Evolutionary conservation across 1,140 invertebrate genomes (phyloP).

Genomic region (Polyergus mexicanus): DNA sequence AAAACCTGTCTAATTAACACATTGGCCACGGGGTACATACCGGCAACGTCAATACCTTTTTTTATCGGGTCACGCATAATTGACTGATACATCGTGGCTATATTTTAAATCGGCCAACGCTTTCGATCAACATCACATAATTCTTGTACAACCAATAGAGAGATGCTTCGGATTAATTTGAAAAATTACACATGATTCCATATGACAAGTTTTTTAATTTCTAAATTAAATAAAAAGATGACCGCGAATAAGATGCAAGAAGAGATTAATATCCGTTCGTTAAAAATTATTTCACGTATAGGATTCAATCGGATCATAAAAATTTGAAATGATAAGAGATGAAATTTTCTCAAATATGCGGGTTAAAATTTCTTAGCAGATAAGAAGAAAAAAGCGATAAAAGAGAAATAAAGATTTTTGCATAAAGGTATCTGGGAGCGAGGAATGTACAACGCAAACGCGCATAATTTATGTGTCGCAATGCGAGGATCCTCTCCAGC

Average conservation of each 20-base stretch:
- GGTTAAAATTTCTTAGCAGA: constrained; percentile 8
- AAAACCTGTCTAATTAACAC: constrained; percentile 63
- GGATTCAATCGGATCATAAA: constrained; percentile 23
- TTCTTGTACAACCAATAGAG: not conserved
- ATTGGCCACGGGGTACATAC: constrained; percentile 43
- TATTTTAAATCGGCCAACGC: constrained; percentile 1
- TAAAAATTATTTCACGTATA: not conserved
- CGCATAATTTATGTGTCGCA: constrained; percentile 58
- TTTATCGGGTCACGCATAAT: constrained; percentile 19
- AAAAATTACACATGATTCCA: constrained; percentile 1
- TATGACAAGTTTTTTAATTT: constrained; percentile 28
- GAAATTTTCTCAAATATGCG: constrained; percentile 26
- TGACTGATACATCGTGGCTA: constrained; percentile 19
- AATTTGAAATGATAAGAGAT: constrained; percentile 14
- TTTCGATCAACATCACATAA: not conserved
- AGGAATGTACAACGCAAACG: constrained; percentile 38
- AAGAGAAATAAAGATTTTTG: constrained; percentile 50
- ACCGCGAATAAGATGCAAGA: not conserved
- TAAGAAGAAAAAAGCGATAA: not conserved
- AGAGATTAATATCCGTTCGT: not conserved
- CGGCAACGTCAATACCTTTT: constrained; percentile 47
- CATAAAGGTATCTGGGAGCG: constrained; percentile 30
- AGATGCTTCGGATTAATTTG: not conserved
- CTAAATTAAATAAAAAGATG: constrained; percentile 15
- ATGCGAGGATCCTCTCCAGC: constrained; percentile 51